phyloP scores from a whole-genome alignment of 37 sponge, comb jelly and placozoan genomes.

The Dysidea cf. avara region DNA sequence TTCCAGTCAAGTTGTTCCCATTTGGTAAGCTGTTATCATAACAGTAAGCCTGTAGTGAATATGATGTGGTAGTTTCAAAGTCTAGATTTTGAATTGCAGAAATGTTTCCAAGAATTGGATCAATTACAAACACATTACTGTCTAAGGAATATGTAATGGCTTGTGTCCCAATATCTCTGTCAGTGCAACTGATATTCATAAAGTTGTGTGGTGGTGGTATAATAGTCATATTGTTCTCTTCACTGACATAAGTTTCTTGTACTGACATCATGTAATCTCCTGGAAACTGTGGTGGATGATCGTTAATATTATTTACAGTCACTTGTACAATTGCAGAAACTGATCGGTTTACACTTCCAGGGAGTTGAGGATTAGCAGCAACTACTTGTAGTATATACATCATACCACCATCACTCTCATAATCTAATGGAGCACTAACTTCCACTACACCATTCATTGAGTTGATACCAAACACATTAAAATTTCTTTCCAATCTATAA shows the following conservation, averaged over 20 bases:
- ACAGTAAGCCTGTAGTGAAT: constrained; percentile 38
- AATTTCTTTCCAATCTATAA: too few relatives aligned
- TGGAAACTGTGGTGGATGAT: constrained; percentile 24
- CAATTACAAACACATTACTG: constrained; percentile 29
- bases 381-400: too few relatives aligned
- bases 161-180: background rate
- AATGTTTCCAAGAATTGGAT: constrained; percentile 34
- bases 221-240: too few relatives aligned
- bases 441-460: too few relatives aligned
- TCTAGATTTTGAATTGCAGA: constrained; percentile 35
- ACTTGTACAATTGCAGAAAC: constrained; percentile 33
- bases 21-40: constrained; percentile 21
- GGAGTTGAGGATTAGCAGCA: too few relatives aligned
- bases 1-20: constrained; percentile 2
- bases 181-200: background rate
- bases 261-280: background rate
- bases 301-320: constrained; percentile 33
- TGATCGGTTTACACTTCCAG: background rate
- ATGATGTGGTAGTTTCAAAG: constrained; percentile 47
- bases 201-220: too few relatives aligned
- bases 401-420: too few relatives aligned
- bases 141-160: background rate
- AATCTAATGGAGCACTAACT: too few relatives aligned
- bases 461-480: too few relatives aligned
- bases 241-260: too few relatives aligned